Evolutionary conservation across 2,113 vertebrate species (phyloP), one percentile per base, ranked within the genome.

Genomic region (Equus przewalskii): DNA sequence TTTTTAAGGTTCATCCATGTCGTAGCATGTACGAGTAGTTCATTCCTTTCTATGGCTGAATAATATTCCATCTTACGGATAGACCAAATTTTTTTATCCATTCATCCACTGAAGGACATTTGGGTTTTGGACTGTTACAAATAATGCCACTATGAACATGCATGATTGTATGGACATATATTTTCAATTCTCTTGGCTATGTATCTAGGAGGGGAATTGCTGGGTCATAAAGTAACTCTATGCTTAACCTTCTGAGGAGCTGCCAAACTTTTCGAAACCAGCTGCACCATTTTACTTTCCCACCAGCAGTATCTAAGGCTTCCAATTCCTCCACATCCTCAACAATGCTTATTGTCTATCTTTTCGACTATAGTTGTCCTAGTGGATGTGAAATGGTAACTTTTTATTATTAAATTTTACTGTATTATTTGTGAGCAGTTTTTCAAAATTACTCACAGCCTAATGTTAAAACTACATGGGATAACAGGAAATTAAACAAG

Each of bases 221-320:
- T 69, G 62, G n/a, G 41, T 83, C 90, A 33, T 4, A 22, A 81
- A 41, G 9, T 21, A 64, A 81, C 4, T 28, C 13, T 9, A 0
- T 12, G 5, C 30, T 62, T 28, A 36, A 36, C 69, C 81, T 79
- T 60, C 18, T 16, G 19, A 96, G 60, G 44, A 60, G n/a, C 28
- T 11, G 41, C 41, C 95, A 18, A 30, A 33, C 67, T 46, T 54
- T 62, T 11, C 72, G 33, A 51, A 76, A 46, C 51, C 3, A 7
- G 60, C 10, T 44, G 3, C 21, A n/a, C 36, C 4, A 0, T 5
- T 33, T 28, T 12, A 21, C 28, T 13, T 54, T 46, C 41, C 46
- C 36, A 3, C 87, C 54, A 30, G 12, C 16, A 3, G 22, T 0
- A 5, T 1, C 3, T 1, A 4, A 41, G 36, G 60, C 4, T 4